Evolutionary conservation across 2,888 invertebrate genomes (phyloP).

Genomic region (Melanostoma mellinum): DNA sequence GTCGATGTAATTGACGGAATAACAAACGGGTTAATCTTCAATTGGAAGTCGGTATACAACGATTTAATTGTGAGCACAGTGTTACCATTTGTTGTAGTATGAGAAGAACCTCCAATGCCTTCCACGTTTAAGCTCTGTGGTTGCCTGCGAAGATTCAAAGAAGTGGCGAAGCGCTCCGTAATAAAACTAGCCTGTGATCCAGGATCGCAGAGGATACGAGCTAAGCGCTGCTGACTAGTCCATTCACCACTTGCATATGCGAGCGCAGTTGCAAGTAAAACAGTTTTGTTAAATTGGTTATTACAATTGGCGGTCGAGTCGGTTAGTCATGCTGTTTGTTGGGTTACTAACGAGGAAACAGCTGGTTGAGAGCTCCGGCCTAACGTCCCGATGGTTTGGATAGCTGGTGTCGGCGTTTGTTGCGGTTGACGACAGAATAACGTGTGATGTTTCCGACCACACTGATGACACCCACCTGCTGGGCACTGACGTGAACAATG

Average conservation of each 20-base stretch:
- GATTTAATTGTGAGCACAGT: slow-evolving; percentile 19
- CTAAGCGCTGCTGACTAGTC: slow-evolving; percentile 9
- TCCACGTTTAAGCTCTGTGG: slow-evolving; percentile 12
- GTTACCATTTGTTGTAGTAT: slow-evolving; percentile 4
- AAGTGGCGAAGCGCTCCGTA: slow-evolving; percentile 37
- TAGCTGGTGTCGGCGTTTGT: too few relatives aligned
- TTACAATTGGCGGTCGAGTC: background rate
- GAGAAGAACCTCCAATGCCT: slow-evolving; percentile 34
- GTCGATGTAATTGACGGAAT: background rate
- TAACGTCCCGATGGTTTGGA: background rate
- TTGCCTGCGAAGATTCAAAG: slow-evolving; percentile 31
- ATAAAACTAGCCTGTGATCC: slow-evolving; percentile 60
- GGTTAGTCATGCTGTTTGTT: background rate
- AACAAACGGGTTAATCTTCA: background rate
- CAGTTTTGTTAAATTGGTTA: background rate
- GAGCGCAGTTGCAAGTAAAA: background rate
- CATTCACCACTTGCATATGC: slow-evolving; percentile 22
- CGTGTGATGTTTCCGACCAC: slow-evolving; percentile 30
- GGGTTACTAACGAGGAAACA: background rate
- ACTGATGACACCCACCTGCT: slow-evolving; percentile 32
- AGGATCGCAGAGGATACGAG: slow-evolving; percentile 48
- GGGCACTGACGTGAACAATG: slow-evolving; percentile 35
- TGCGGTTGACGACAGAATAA: slow-evolving; percentile 8
- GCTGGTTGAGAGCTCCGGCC: background rate
- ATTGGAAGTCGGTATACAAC: background rate